phyloP scores from a whole-genome alignment of 2,113 vertebrate genomes.

The Crypturellus undulatus region DNA sequence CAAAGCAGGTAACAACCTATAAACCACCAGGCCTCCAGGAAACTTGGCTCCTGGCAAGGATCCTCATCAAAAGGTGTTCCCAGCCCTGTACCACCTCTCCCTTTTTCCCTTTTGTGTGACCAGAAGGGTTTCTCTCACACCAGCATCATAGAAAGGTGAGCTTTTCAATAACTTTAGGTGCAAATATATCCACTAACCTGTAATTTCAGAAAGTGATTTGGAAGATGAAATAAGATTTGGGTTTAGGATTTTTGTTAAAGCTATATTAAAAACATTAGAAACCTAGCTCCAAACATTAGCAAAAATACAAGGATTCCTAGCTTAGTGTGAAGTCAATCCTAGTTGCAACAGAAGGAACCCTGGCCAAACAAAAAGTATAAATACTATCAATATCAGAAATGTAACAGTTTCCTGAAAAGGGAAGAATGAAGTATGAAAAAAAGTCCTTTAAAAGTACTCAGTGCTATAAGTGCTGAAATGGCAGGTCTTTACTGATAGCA shows the following conservation, averaged over 20 bases:
- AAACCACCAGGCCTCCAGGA: fast-evolving
- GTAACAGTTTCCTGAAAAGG: background rate
- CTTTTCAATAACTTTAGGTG: background rate
- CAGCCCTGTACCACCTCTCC: background rate
- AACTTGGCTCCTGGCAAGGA: background rate
- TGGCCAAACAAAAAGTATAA: background rate
- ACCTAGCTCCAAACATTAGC: background rate
- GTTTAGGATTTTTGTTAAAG: background rate
- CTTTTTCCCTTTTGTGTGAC: background rate
- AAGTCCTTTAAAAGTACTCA: conserved; percentile 1
- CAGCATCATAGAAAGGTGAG: background rate
- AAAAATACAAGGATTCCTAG: background rate
- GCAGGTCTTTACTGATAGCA: background rate
- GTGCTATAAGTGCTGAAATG: background rate
- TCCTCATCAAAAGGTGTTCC: background rate
- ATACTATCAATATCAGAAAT: background rate
- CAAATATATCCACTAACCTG: background rate
- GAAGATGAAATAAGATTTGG: background rate
- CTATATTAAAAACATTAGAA: background rate
- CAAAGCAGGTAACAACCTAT: background rate
- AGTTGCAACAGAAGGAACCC: background rate
- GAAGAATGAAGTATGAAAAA: background rate
- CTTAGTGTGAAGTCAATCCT: background rate
- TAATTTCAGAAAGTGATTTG: background rate
- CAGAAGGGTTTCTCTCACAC: background rate